phyloP scores from a whole-genome alignment of 1,140 invertebrate genomes.

The Ceratosolen fusciceps region DNA sequence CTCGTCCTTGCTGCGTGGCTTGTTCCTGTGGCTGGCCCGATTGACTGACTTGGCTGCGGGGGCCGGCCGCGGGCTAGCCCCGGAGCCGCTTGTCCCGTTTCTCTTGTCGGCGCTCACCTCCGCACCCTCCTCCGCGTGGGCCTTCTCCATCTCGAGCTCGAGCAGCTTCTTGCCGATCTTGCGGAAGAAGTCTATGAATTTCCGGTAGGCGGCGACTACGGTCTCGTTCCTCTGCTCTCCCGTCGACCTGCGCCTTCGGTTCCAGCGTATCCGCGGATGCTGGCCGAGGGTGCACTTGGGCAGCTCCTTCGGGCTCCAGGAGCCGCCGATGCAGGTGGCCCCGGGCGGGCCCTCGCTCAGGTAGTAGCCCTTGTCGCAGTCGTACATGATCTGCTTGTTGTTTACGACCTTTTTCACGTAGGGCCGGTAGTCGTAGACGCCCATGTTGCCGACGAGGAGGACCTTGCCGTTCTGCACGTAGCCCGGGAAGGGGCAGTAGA shows the following conservation, averaged over 20 bases:
- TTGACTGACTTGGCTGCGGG: constrained; percentile 54
- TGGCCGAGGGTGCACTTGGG: constrained; percentile 84
- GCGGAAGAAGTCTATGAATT: constrained; percentile 69
- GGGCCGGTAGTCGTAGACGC: constrained; percentile 95
- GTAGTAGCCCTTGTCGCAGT: constrained; percentile 93
- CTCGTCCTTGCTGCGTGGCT: constrained; percentile 63
- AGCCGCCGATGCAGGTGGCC: constrained; percentile 91
- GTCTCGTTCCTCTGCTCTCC: constrained; percentile 51
- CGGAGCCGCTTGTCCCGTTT: constrained; percentile 28
- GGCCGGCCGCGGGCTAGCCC: constrained; percentile 22
- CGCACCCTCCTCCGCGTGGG: constrained; percentile 52
- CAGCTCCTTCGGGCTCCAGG: constrained; percentile 86
- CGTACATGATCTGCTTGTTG: constrained; percentile 97
- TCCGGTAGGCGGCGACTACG: constrained; percentile 60
- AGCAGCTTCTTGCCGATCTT: constrained; percentile 68
- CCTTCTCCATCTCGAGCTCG: constrained; percentile 65
- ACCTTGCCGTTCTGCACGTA: constrained; percentile 92
- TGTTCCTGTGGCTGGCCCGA: constrained; percentile 58
- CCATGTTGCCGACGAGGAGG: constrained; percentile 95
- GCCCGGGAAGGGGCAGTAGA: constrained; percentile 95
- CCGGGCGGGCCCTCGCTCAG: constrained; percentile 90
- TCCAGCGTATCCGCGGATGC: constrained; percentile 86
- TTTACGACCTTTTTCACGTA: constrained; percentile 93
- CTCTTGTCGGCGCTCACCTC: constrained; percentile 24
- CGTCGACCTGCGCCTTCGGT: constrained; percentile 74